phyloP scores from a whole-genome alignment of 2,113 vertebrate genomes.

The Oxygymnocypris stewartii region DNA sequence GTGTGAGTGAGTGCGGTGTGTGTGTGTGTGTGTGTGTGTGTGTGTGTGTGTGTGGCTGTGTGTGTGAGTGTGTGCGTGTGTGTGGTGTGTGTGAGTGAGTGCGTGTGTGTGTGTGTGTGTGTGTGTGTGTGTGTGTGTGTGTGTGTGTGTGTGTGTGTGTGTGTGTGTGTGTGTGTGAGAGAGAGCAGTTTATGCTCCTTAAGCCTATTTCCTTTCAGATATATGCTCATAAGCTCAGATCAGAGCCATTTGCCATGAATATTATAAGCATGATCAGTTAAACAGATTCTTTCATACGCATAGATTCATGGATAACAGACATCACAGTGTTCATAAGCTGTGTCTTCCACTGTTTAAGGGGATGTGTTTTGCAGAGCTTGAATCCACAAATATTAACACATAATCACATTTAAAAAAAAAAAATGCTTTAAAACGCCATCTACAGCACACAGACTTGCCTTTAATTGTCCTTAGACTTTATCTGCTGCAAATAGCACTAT shows the following conservation, averaged over 20 bases:
- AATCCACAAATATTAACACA: neutral
- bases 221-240: neutral
- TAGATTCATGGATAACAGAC: neutral
- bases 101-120: neutral
- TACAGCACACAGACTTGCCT: neutral
- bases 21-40: no score
- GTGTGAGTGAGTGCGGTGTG: no score
- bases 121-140: no score
- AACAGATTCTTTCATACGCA: neutral
- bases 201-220: neutral
- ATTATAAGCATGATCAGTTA: neutral
- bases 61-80: no score
- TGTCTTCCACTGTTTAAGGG: neutral
- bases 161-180: neutral
- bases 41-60: no score
- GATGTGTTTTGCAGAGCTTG: neutral
- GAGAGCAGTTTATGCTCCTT: neutral
- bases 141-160: neutral
- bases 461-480: neutral
- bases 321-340: neutral
- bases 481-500: neutral
- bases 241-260: conserved; percentile 1
- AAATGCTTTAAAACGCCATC: neutral
- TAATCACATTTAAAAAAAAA: neutral
- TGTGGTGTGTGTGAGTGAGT: neutral